Evolutionary conservation across 2,888 invertebrate species (phyloP).

Genomic region (Eristalinus sepulchralis): DNA sequence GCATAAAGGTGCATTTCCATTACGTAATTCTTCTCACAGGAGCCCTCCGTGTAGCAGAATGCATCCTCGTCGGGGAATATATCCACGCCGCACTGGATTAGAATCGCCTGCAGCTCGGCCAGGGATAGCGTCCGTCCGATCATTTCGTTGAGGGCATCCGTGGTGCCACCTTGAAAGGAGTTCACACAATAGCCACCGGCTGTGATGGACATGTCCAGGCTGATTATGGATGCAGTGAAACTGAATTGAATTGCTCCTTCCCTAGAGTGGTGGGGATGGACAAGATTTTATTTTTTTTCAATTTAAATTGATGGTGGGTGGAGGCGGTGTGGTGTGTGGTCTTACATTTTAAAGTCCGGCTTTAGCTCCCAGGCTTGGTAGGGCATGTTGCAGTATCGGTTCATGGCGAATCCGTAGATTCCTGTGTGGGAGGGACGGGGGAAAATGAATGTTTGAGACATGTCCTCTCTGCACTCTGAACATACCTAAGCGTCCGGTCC

Average conservation of each 20-base stretch:
- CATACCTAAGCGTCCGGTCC: constrained; percentile 86
- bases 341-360: constrained; percentile 83
- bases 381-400: constrained; percentile 90
- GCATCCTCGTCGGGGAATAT: constrained; percentile 91
- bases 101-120: constrained; percentile 76
- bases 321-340: too few species aligned
- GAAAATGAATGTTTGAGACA: neutral
- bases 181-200: constrained; percentile 79
- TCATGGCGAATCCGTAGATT: constrained; percentile 87
- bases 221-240: constrained; percentile 83
- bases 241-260: constrained; percentile 80
- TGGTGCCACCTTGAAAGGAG: constrained; percentile 80
- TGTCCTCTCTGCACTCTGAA: neutral
- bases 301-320: neutral
- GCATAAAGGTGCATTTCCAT: constrained; percentile 89
- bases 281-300: neutral
- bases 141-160: constrained; percentile 77
- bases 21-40: constrained; percentile 87
- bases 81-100: constrained; percentile 87
- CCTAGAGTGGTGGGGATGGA: constrained; percentile 61
- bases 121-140: constrained; percentile 77
- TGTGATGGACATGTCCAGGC: constrained; percentile 83
- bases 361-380: constrained; percentile 93
- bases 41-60: constrained; percentile 86
- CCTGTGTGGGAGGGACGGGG: constrained; percentile 78